A percentile compares a stretch with the other conserved stretches of the same genome.
These are phyloP conservation scores for Poecilobothrus nobilitatus DNA, from an alignment of 2,888 invertebrate species.

Conservation along the genomic window DNA sequence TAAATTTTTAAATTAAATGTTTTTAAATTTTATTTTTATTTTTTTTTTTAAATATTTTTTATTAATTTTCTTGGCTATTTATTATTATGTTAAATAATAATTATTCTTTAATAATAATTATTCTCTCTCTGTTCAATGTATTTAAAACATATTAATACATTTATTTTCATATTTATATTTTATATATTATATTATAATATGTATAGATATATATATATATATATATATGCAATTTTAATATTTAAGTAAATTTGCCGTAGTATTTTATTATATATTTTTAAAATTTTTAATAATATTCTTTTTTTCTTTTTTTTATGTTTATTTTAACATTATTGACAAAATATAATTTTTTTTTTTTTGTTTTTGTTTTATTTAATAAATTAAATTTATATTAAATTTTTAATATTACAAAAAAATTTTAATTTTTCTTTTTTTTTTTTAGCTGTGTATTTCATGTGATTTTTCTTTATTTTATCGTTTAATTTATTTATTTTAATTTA, in stretches of 20 bases:
- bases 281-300: not conserved
- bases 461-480: not conserved
- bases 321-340: slow-evolving; percentile 11
- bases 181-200: too few relatives aligned
- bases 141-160: too few relatives aligned
- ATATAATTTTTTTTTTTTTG: not conserved
- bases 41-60: not conserved
- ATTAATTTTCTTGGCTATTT: too few relatives aligned
- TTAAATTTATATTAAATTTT: not conserved
- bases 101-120: not conserved
- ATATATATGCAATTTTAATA: not conserved
- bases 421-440: not conserved
- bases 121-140: not conserved
- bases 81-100: not conserved
- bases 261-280: not conserved
- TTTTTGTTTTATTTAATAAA: not conserved
- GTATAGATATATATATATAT: not conserved
- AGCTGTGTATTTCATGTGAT: slow-evolving; percentile 5
- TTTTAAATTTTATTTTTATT: not conserved
- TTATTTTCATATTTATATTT: too few relatives aligned
- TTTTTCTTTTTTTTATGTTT: not conserved
- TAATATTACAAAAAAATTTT: not conserved
- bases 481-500: too few relatives aligned
- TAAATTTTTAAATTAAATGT: too few relatives aligned
- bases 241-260: slow-evolving; percentile 3